Evolutionary conservation across 1,140 invertebrate genomes (phyloP).

Genomic region (Sarcophaga bullata): DNA sequence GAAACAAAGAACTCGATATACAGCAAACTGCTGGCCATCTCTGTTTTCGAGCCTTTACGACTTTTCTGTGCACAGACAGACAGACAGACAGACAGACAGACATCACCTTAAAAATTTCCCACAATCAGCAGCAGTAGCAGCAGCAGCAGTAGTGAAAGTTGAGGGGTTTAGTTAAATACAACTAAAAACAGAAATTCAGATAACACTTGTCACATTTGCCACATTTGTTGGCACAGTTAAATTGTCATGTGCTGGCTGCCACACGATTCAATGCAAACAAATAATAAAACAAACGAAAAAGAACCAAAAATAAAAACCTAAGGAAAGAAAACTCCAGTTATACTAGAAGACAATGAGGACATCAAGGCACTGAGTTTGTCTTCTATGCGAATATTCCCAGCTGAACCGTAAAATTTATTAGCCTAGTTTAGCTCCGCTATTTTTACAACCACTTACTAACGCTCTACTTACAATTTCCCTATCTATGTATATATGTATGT

Average conservation of each 20-base stretch:
- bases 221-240: conserved; percentile 18
- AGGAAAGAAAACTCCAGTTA: neutral
- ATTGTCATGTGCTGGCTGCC: conserved; percentile 7
- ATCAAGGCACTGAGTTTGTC: neutral
- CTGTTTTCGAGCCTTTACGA: too few relatives aligned
- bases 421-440: neutral
- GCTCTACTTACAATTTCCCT: too few relatives aligned
- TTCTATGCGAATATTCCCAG: neutral
- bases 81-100: too few relatives aligned
- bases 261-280: neutral
- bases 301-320: neutral
- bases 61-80: too few relatives aligned
- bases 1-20: too few relatives aligned
- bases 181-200: neutral
- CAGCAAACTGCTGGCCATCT: too few relatives aligned
- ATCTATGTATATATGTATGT: neutral
- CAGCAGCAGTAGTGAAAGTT: neutral
- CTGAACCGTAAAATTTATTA: neutral
- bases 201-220: conserved; percentile 19
- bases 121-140: neutral
- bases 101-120: conserved; percentile 15
- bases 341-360: conserved; percentile 1
- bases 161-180: neutral
- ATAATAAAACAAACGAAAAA: neutral
- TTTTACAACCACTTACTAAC: neutral